phyloP scores from a whole-genome alignment of 1,140 invertebrate species.

The Pseudomyrmex pallidus region DNA sequence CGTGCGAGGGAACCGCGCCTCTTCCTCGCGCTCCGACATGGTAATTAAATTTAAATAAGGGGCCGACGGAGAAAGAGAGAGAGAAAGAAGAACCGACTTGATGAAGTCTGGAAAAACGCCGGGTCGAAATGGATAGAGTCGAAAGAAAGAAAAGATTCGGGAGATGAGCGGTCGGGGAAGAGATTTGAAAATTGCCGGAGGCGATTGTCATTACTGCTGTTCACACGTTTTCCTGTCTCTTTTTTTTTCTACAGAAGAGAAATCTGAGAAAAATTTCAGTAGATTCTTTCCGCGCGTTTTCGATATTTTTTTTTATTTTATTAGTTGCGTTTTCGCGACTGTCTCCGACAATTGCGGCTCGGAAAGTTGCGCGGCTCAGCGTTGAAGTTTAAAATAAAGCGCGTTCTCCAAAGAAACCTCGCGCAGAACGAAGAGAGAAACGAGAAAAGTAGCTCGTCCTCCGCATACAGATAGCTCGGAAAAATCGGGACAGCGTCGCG shows the following conservation, averaged over 20 bases:
- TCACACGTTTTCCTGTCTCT: background rate
- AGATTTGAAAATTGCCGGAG: constrained; percentile 40
- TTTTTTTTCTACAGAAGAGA: constrained; percentile 14
- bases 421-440: background rate
- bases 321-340: background rate
- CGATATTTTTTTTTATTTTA: background rate
- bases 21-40: background rate
- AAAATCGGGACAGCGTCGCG: constrained; percentile 44
- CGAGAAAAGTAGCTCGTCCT: constrained; percentile 15
- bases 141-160: constrained; percentile 6
- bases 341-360: background rate
- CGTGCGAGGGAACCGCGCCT: background rate
- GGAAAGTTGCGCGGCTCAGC: background rate
- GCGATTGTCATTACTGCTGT: background rate
- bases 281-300: background rate
- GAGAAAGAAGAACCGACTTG: constrained; percentile 1
- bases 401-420: background rate
- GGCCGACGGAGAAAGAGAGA: constrained; percentile 7
- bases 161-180: background rate
- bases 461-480: constrained; percentile 3
- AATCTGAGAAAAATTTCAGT: background rate
- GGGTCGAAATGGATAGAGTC: constrained; percentile 14
- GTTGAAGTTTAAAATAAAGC: constrained; percentile 22
- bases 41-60: constrained; percentile 58
- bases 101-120: constrained; percentile 35